Conservation (phyloP, 1,140 invertebrate genomes). For the Pseudomyrmex cubaensis region DNA sequence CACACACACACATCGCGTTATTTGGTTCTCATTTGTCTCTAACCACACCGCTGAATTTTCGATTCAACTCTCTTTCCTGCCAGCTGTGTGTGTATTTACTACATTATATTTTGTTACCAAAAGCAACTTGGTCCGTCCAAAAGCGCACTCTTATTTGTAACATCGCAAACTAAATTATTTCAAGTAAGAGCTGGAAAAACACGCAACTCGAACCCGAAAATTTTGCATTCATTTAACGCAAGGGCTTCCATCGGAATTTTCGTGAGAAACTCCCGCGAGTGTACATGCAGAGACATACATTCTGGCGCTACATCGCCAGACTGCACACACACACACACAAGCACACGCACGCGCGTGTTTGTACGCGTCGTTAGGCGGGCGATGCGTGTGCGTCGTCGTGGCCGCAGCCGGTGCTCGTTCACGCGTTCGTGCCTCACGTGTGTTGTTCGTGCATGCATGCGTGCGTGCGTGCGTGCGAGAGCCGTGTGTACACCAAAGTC, state of each 20-base stretch:
- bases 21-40: too few species aligned
- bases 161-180: neutral
- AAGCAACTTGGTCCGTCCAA: too few species aligned
- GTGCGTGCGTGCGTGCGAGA: constrained; percentile 54
- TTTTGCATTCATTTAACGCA: constrained; percentile 28
- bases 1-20: too few species aligned
- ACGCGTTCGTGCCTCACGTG: constrained; percentile 52
- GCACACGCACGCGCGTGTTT: neutral
- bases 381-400: constrained; percentile 59
- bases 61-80: too few species aligned
- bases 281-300: neutral
- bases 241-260: constrained; percentile 20
- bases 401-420: constrained; percentile 41
- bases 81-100: too few species aligned
- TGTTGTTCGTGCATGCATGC: constrained; percentile 45
- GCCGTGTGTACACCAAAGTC: constrained; percentile 70
- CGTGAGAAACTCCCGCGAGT: constrained; percentile 22
- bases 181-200: constrained; percentile 20
- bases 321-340: neutral
- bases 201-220: neutral
- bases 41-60: too few species aligned
- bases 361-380: constrained; percentile 56
- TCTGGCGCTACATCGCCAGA: neutral
- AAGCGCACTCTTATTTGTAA: too few species aligned
- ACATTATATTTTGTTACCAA: too few species aligned